Evolutionary conservation across 2,888 invertebrate species (phyloP).

Genomic region (Anthophora plumipes): DNA sequence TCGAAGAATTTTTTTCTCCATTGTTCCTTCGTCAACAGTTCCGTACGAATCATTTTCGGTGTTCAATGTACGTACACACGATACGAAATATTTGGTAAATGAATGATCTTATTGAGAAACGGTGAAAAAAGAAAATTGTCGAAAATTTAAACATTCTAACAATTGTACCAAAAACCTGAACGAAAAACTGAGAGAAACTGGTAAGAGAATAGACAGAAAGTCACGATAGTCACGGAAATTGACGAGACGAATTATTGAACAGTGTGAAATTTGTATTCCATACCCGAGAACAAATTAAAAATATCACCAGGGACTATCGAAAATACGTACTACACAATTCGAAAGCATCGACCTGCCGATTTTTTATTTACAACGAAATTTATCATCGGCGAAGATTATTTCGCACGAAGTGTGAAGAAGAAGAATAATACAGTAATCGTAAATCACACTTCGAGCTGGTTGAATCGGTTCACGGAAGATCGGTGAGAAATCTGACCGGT

Average conservation of each 20-base stretch:
- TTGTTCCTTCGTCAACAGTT: neutral
- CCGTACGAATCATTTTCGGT: neutral
- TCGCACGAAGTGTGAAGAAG: neutral
- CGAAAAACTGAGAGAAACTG: neutral
- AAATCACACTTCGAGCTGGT: neutral
- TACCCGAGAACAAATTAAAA: neutral
- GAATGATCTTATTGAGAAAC: neutral
- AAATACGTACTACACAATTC: neutral
- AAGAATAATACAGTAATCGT: neutral
- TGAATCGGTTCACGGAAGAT: no score
- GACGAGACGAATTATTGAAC: neutral
- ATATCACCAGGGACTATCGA: neutral
- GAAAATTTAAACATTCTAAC: no score
- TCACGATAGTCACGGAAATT: no score
- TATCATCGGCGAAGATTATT: neutral
- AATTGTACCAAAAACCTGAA: neutral
- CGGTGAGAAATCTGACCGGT: no score
- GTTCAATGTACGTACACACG: neutral
- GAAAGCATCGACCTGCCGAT: neutral
- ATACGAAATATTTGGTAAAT: neutral
- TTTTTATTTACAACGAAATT: neutral
- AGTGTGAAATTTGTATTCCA: neutral
- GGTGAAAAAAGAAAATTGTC: neutral
- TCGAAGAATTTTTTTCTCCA: slow-evolving; percentile 9
- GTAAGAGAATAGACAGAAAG: neutral